Conservation (phyloP, 2,888 invertebrate genomes). For the Nipponacmea schrenckii region DNA sequence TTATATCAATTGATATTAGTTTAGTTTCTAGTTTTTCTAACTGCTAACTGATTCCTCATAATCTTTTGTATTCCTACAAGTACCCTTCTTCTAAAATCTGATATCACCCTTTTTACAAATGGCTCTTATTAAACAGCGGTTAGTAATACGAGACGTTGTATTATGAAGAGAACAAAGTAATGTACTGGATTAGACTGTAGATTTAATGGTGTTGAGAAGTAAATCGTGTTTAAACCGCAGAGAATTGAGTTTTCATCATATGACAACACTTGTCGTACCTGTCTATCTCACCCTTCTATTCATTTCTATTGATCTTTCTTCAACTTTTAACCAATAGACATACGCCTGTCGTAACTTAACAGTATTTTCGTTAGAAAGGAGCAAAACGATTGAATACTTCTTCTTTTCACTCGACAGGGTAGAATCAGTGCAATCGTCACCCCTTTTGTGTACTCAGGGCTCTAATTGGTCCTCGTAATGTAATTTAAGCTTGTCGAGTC, state of each 20-base stretch:
- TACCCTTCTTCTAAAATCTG: neutral
- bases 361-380: neutral
- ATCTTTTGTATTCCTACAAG: slow-evolving; percentile 11
- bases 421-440: slow-evolving; percentile 1
- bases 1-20: slow-evolving; percentile 6
- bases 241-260: slow-evolving; percentile 12
- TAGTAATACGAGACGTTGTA: slow-evolving; percentile 7
- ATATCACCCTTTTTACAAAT: slow-evolving; percentile 13
- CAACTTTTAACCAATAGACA: neutral
- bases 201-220: slow-evolving; percentile 18
- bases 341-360: neutral
- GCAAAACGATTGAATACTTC: slow-evolving; percentile 7
- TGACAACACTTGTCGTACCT: slow-evolving; percentile 13
- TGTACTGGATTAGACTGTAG: slow-evolving; percentile 19
- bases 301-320: neutral
- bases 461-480: slow-evolving; percentile 4
- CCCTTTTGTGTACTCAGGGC: neutral
- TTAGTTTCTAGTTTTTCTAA: slow-evolving; percentile 17
- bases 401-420: slow-evolving; percentile 7
- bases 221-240: slow-evolving; percentile 24
- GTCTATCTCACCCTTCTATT: slow-evolving; percentile 6
- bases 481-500: neutral
- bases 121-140: slow-evolving; percentile 14
- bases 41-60: slow-evolving; percentile 7
- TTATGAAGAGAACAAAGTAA: slow-evolving; percentile 15